phyloP scores from a whole-genome alignment of 2,113 vertebrate genomes.

The Peromyscus polionotus region DNA sequence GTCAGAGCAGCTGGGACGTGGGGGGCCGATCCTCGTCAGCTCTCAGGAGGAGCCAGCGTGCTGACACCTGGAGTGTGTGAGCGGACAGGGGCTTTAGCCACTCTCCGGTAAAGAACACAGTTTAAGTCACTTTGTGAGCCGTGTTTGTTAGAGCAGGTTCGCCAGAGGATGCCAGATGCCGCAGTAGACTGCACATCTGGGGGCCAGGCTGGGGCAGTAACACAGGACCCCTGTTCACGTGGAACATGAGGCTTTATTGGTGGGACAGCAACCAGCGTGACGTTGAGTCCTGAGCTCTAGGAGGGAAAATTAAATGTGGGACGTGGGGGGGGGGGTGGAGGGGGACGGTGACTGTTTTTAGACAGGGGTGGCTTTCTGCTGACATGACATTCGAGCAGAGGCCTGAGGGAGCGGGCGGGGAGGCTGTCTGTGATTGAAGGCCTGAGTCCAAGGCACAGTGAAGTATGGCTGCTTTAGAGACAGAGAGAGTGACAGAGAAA shows the following conservation, averaged over 20 bases:
- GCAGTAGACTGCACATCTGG: neutral
- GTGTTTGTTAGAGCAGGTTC: neutral
- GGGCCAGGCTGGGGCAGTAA: neutral
- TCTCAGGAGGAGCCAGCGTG: neutral
- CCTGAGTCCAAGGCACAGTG: neutral
- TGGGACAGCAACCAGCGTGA: neutral
- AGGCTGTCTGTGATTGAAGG: neutral
- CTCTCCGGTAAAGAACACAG: neutral
- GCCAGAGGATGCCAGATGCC: neutral
- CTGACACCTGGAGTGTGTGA: too few species aligned
- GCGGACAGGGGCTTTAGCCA: neutral
- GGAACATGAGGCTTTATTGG: neutral
- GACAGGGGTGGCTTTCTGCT: neutral
- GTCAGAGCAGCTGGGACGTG: fast-evolving
- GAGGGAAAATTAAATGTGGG: neutral
- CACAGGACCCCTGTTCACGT: fast-evolving
- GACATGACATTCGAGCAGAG: neutral
- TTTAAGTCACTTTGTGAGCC: too few species aligned
- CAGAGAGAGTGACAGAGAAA: too few species aligned
- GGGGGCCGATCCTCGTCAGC: too few species aligned
- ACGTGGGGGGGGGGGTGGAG: neutral
- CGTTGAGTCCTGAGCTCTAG: neutral
- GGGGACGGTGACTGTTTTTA: neutral
- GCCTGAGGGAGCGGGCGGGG: neutral
- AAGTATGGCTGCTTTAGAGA: neutral